Base-by-base conservation (phyloP, 2,888 invertebrate species). In the Caenorhabditis panamensis region DNA sequence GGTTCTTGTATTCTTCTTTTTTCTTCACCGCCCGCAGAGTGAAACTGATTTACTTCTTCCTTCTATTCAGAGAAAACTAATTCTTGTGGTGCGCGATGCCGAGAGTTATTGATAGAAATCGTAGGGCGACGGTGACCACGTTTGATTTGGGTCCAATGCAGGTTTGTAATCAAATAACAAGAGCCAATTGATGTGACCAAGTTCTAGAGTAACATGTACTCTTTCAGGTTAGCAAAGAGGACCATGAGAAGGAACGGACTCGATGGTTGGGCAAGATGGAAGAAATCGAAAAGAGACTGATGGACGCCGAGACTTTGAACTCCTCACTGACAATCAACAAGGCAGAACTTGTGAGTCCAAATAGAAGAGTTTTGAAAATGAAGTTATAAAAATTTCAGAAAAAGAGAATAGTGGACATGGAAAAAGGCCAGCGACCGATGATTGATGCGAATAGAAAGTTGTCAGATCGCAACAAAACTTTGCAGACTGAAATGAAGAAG, bases 321-420 rank as follows among this genome's bases (percentile, higher is more conserved):
- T 82, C 85, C 16, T 89, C 89, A 20, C 75, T 90, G 82, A 79
- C 83, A 24, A 88, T 88, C 26, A 84, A 86, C 63, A 88, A 87
- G 59, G 90, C 90, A 13, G 88, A 90, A 83, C 73, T 90, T 82
- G 89, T 89, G 28, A 79, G 85, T 82, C 9, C 31, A 31, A 31
- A 31, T 31, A 6, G 5, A 6, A 4, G 9, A 31, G 4, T 9
- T 63, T n/a, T 13, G 41, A 6, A 22, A 26, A 16, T 37, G 11
- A 13, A 31, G 31, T 13, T 26, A 18, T 72, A 11, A 36, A 51
- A 13, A 64, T 85, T 89, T 63, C 73, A 89, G 89, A 90, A 90
- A 72, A 89, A 90, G 79, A 86, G 86, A 69, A 90, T 90, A 37
- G 85, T 90, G 20, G 90, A 90, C n/a, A 83, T 90, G 80, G 90